Evolutionary conservation across 2,113 vertebrate species (phyloP), one percentile per base, ranked within the genome.

Genomic region (Lasiurus borealis): DNA sequence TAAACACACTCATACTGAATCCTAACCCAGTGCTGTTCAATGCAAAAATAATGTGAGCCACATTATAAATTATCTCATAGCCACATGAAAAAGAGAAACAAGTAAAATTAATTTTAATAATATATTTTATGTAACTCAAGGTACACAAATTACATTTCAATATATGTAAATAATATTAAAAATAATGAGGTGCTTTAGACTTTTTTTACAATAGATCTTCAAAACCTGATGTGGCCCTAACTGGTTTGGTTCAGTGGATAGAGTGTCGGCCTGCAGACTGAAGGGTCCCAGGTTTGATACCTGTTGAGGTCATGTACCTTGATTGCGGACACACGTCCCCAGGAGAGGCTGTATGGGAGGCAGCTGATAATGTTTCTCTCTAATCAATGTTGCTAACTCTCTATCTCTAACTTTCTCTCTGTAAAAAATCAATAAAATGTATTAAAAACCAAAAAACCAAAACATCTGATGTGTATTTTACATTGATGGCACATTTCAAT

Each of bases 41-140:
- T 6, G 66, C 13, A 95, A 84, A 89, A 8, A 88, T 23, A 77
- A 71, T 46, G 44, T 82, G 31, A 77, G 25, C 25, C 59, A 85
- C 25, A 68, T 59, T 92, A 57, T n/a, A 52, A 77, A 66, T 15
- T 82, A 89, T 83, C 27, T 71, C 73, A 5, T 64, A 88, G 44
- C 71, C 46, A 72, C 52, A 48, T 48, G 40, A 68, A 81, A 94
- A 91, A 12, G 36, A 85, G 36, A 31, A 50, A 87, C 21, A 40
- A 16, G 23, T 36, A 59, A 75, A 71, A 57, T 64, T 93, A 69
- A 57, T 25, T 86, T 88, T 46, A 93, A 88, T 59, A 48, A 64
- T 25, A 36, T 75, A 76, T 77, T 82, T 91, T 81, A 85, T 25
- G 77, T 85, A 85, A 77, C 8, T 78, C 10, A 91, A 44, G 83